Evolutionary conservation across 1,140 invertebrate genomes (phyloP).

Genomic region (Carcinoscorpius rotundicauda): DNA sequence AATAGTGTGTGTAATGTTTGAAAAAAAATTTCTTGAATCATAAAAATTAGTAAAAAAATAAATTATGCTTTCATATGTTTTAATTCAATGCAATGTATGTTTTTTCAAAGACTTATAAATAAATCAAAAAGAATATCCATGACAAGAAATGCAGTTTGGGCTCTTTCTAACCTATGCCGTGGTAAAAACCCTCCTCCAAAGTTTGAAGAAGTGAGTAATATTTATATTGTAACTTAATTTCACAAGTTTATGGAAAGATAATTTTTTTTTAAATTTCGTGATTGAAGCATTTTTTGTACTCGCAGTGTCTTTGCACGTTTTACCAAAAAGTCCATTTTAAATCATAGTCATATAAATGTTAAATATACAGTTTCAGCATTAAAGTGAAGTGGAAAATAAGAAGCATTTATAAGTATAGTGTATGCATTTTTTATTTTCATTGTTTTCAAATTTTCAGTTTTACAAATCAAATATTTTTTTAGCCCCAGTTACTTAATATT

Average conservation of each 20-base stretch:
- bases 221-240: constrained; percentile 54
- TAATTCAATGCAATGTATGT: constrained; percentile 16
- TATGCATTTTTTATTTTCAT: too few relatives aligned
- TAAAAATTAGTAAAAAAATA: constrained; percentile 35
- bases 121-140: constrained; percentile 45
- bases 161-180: constrained; percentile 84
- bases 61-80: background rate
- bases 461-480: too few relatives aligned
- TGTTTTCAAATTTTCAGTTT: too few relatives aligned
- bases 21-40: background rate
- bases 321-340: background rate
- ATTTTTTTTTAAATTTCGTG: background rate
- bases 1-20: too few relatives aligned
- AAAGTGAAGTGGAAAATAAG: too few relatives aligned
- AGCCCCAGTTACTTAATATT: too few relatives aligned
- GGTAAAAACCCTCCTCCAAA: constrained; percentile 89
- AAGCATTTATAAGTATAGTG: too few relatives aligned
- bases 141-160: constrained; percentile 92
- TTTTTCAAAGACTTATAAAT: constrained; percentile 18
- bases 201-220: constrained; percentile 47
- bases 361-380: too few relatives aligned
- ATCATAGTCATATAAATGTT: too few relatives aligned
- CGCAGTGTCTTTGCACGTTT: background rate
- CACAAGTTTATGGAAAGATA: background rate
- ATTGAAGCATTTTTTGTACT: background rate